These are phyloP conservation scores for Meriones psammophilus DNA, from an alignment of 2,797 vertebrate species.

Conservation along the genomic window DNA sequence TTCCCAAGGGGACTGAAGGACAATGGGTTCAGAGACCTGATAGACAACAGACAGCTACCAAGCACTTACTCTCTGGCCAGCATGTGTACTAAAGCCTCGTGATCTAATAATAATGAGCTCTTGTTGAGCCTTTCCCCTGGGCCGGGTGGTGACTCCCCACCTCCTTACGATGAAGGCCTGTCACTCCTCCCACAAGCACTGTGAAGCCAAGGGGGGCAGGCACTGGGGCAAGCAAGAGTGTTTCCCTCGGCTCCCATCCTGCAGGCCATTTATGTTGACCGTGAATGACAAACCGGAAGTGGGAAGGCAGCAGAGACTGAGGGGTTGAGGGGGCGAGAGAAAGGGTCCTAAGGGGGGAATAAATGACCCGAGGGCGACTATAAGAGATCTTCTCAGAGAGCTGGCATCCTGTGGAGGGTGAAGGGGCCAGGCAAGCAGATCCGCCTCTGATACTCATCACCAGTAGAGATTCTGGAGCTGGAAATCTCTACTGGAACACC, in stretches of 20 bases:
- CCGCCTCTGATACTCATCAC: not conserved
- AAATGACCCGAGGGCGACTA: not conserved
- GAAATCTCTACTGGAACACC: not conserved
- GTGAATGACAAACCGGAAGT: not conserved
- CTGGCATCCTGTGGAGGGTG: not conserved
- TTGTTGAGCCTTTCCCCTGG: not conserved
- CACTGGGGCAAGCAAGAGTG: not conserved
- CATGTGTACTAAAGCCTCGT: not conserved
- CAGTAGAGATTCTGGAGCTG: fast-evolving
- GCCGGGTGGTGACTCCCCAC: not conserved
- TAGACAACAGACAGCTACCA: not conserved
- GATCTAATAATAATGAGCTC: not conserved
- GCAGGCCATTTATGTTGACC: not conserved
- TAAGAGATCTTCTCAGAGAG: not conserved
- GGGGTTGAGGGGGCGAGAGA: not conserved
- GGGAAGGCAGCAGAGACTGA: not conserved
- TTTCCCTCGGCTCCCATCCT: not conserved
- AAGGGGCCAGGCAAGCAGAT: not conserved
- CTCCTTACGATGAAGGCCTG: not conserved
- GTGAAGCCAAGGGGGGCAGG: not conserved
- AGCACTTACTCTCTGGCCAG: not conserved
- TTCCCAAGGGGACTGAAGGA: not conserved
- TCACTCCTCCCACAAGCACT: not conserved
- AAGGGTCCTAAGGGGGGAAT: too few species aligned
- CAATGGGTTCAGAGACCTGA: not conserved